Evolutionary conservation across 2,113 vertebrate species (phyloP).

Genomic region (Anolis sagrei): DNA sequence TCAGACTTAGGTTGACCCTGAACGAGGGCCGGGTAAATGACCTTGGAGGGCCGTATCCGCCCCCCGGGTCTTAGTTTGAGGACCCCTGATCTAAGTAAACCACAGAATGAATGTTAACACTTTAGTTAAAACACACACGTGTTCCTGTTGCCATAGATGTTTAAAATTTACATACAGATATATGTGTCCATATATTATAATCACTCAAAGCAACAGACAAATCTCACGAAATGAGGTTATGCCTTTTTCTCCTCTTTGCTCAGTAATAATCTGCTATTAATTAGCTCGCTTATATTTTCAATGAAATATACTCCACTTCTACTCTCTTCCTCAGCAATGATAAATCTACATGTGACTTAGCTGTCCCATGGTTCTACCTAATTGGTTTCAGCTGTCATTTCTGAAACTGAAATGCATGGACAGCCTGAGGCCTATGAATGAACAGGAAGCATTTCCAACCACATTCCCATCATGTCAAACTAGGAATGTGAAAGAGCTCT

Average conservation of each 20-base stretch:
- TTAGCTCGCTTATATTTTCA: conserved; percentile 61
- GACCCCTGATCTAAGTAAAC: too few relatives aligned
- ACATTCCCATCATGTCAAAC: conserved; percentile 76
- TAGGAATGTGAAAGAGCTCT: conserved; percentile 72
- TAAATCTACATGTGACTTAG: conserved; percentile 67
- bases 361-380: conserved; percentile 72
- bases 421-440: conserved; percentile 72
- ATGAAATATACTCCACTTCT: conserved; percentile 45
- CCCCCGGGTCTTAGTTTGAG: too few relatives aligned
- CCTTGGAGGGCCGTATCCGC: too few relatives aligned
- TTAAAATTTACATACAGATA: not conserved
- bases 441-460: conserved; percentile 75
- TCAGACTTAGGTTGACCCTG: too few relatives aligned
- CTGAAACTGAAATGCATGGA: conserved; percentile 65
- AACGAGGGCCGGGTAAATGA: too few relatives aligned
- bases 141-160: not conserved
- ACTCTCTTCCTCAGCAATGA: conserved; percentile 58
- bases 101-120: not conserved
- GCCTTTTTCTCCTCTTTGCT: conserved; percentile 27
- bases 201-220: not conserved
- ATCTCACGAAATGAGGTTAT: conserved; percentile 30
- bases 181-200: not conserved
- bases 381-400: conserved; percentile 80
- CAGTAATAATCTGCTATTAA: conserved; percentile 66
- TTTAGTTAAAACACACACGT: conserved; percentile 13